Base-by-base conservation (phyloP, 2,797 vertebrate genomes). In the Danionella dracula region DNA sequence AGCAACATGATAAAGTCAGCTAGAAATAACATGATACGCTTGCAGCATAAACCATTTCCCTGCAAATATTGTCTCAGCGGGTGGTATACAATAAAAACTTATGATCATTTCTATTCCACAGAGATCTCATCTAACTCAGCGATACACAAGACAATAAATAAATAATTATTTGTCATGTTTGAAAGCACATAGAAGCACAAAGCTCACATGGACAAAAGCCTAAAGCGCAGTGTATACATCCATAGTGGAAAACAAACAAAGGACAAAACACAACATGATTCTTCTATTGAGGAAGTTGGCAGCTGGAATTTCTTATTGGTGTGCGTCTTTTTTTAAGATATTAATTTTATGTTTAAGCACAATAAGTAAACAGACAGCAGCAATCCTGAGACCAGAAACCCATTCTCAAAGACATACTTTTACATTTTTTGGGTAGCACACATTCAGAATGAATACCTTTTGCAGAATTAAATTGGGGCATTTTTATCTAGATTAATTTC, bases 231-330 rank as follows among this genome's bases (percentile, higher is more conserved):
- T 45, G 16, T 46, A 27, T 19, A 0, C 5, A 20, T 23, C 20
- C 29, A 12, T 16, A 46, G n/a, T n/a, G n/a, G 3, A 65, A 55
- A 2, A 46, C 42, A 61, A 46, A 66, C 40, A 55, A 45, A 55
- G 9, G 13, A 53, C 51, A 60, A 51, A 63, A 34, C 4, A 40
- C 21, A 40, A 37, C 12, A 19, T 19, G 35, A 40, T 35, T 2
- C n/a, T 29, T 21, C 7, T 27, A 40, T 62, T 27, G n/a, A 60
- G 31, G 23, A 59, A 17, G 34, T 8, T 12, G 44, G 46, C 19
- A 48, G 56, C 7, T 44, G 9, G 11, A 27, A 27, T 7, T 35
- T 37, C 31, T 20, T 20, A 19, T 35, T 48, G 20, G 19, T 37
- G 20, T 11, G 12, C 35, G 8, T 46, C 42, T 16, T 12, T 5